These are phyloP conservation scores for Odocoileus virginianus DNA, from an alignment of 2,113 vertebrate genomes.

Conservation along the genomic window DNA sequence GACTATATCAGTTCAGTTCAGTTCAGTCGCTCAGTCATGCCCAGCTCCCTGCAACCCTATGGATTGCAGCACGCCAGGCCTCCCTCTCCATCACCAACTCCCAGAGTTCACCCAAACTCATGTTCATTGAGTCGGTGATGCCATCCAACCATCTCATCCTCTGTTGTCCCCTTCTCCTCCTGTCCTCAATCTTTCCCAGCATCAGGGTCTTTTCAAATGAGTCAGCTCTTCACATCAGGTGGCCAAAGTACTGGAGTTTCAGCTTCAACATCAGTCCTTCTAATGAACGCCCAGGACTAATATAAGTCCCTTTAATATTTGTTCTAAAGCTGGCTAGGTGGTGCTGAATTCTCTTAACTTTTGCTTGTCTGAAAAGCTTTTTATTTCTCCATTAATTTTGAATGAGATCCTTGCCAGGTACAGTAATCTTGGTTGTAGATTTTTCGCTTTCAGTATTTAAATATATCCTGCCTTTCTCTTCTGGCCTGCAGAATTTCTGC, in stretches of 20 bases:
- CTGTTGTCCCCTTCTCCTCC: neutral
- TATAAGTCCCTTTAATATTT: neutral
- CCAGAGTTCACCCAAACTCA: neutral
- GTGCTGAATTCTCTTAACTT: neutral
- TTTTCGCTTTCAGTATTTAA: neutral
- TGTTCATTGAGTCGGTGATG: neutral
- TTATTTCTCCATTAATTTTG: neutral
- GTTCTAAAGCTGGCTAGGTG: neutral
- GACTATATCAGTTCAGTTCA: neutral
- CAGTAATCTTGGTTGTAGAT: neutral
- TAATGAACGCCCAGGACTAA: neutral
- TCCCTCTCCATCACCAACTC: neutral
- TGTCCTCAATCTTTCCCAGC: neutral
- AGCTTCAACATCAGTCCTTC: neutral
- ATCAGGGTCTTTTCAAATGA: neutral
- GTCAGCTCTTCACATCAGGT: neutral
- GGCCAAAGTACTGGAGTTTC: neutral
- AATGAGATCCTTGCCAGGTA: neutral
- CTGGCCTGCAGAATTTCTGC: neutral
- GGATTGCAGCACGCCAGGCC: neutral
- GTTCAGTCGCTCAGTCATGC: accelerated
- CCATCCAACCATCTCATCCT: neutral
- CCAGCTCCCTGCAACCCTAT: neutral
- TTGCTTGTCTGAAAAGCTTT: neutral
- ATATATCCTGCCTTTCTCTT: neutral